Evolutionary conservation across 2,888 invertebrate species (phyloP), one percentile per base, ranked within the genome.

Genomic region (Euphydryas editha): DNA sequence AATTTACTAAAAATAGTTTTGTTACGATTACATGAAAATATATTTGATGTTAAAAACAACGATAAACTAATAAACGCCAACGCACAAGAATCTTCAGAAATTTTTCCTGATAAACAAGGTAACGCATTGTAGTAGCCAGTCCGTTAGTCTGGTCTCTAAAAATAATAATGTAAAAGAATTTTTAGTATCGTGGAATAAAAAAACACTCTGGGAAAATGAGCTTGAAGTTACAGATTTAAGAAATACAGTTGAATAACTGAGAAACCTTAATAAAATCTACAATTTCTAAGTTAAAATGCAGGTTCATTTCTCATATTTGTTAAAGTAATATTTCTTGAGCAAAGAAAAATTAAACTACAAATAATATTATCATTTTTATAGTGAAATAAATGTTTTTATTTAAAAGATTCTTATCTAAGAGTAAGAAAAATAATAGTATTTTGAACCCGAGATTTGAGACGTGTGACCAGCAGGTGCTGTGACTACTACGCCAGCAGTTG

Each of bases 211-310:
- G 42, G 42, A n/a, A 51, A 30, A 51, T 51, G n/a, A 51, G 24
- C 30, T 10, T 30, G 54, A 30, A 54, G 17, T 54, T 54, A 10
- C 15, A 30, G 30, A 30, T 54, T 30, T 54, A 54, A 30, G 30
- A 54, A 54, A 54, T 54, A 17, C 4, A 36, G 13, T 30, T n/a
- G 17, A 30, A 17, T 17, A 30, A 24, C 49, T 49, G 7, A 36
- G 54, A 36, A 36, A 30, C 36, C 54, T 17, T 36, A 54, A n/a
- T 30, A 54, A 54, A 36, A 36, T 54, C 30, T 8, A 30, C 36
- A 30, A n/a, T 10, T 54, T 54, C 6, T 54, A 54, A 54, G 36
- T 54, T 54, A 17, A 54, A 54, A 54, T 36, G 30, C 20, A 54
- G 10, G 17, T 54, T 10, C n/a, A 17, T 54, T 54, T 17, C 10